Evolutionary conservation across 2,113 vertebrate genomes (phyloP), one percentile per base, ranked within the genome.

Genomic region (Pygoscelis antarcticus): DNA sequence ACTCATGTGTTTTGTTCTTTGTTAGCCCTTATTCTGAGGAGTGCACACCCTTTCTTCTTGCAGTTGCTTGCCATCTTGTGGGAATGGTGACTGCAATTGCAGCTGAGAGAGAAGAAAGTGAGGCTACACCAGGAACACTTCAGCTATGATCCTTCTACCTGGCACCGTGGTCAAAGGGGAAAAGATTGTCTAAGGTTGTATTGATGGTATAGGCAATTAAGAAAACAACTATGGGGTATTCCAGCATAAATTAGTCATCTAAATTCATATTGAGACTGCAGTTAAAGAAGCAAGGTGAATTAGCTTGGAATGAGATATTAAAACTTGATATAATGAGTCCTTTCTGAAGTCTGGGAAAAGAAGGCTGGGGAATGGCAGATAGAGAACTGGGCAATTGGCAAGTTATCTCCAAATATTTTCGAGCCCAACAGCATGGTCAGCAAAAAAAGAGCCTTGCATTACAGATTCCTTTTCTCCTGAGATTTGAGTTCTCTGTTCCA

Each of bases 271-370:
- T 38, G 80, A 87, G 88, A 94, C 83, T 93, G 83, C 65, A 94
- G 69, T 95, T 90, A 94, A 96, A 96, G 76, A 85, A 96, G 64
- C 49, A 94, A 95, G 51, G 57, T 96, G 66, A 89, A 94, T 93
- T 96, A 93, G 91, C 21, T 58, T 47, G 51, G 58, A 87, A 29
- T 89, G 52, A 72, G 58, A 70, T 27, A 78, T 78, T 93, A 93
- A 96, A 92, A 69, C 32, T 25, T 75, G 34, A 75, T 87, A 46
- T 64, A 87, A 85, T 21, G 36, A 91, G 55, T 89, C 81, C 18
- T 89, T 83, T 70, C 54, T 58, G 58, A 75, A 69, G 27, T 30
- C 34, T 62, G 15, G 61, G 55, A 62, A 60, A 69, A 75, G 81
- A 55, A 14, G 5, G 7, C 42, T 83, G 18, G 14, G 20, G 30